Conservation (phyloP, 2,888 invertebrate species). For the Pristionchus maxplancki region DNA sequence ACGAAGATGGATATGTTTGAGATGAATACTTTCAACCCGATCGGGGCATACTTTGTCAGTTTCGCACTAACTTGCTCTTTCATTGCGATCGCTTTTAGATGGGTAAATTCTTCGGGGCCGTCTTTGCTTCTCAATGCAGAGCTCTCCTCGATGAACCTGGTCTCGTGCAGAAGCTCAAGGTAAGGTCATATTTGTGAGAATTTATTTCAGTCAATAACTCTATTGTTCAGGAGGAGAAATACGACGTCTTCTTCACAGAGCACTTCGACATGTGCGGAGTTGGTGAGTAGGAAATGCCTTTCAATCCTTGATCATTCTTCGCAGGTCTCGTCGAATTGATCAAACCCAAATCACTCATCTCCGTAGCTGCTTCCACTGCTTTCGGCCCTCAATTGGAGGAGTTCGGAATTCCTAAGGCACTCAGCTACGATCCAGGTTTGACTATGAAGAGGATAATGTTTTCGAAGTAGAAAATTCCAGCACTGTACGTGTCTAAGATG, state of each 20-base stretch:
- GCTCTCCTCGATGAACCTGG: constrained; percentile 32
- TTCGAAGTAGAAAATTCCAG: not conserved
- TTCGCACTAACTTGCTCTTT: too few relatives aligned
- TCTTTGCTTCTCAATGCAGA: constrained; percentile 1
- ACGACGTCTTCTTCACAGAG: constrained; percentile 16
- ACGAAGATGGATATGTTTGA: not conserved
- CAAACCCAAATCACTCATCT: constrained; percentile 13
- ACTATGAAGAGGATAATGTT: not conserved
- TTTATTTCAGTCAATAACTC: not conserved
- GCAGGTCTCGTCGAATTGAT: not conserved
- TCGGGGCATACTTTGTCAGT: not conserved
- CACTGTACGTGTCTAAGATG: constrained; percentile 25
- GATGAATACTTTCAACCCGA: constrained; percentile 25
- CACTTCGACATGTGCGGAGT: constrained; percentile 47
- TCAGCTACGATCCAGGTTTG: not conserved
- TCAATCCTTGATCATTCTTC: not conserved
- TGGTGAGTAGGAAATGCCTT: not conserved
- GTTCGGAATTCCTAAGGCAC: not conserved
- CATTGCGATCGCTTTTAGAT: too few relatives aligned
- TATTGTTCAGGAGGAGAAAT: not conserved
- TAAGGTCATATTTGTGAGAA: not conserved
- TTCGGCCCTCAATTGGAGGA: constrained; percentile 39
- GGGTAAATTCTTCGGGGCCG: not conserved
- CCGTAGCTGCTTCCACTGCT: not conserved
- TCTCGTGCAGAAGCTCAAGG: not conserved